A percentile compares a stretch with the other conserved stretches of the same genome.
Conservation (phyloP, 2,113 vertebrate species). For the Carettochelys insculpta region DNA sequence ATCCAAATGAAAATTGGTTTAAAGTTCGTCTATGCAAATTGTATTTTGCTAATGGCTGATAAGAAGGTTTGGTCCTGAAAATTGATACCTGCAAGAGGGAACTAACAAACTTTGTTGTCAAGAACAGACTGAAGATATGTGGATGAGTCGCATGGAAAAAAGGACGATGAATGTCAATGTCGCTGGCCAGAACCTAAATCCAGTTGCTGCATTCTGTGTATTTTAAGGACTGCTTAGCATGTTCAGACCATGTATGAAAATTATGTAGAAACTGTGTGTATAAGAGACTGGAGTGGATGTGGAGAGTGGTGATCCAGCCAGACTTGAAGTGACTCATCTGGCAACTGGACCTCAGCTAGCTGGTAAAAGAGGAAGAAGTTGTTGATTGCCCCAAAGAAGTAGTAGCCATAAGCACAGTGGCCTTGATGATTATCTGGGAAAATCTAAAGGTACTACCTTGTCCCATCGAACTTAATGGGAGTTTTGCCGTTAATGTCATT, state of each 20-base stretch:
- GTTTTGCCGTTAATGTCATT: not conserved
- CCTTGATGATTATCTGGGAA: constrained; percentile 17
- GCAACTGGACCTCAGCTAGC: not conserved
- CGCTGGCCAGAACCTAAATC: not conserved
- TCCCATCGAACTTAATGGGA: not conserved
- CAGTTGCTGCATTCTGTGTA: not conserved
- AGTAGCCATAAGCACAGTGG: not conserved
- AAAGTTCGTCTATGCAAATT: not conserved
- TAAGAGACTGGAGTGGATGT: not conserved
- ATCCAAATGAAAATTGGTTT: not conserved
- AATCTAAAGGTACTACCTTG: constrained; percentile 2
- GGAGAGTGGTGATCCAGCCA: not conserved
- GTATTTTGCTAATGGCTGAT: not conserved
- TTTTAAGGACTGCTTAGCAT: not conserved
- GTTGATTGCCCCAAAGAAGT: not conserved
- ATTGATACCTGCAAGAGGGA: not conserved
- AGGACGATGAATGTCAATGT: not conserved
- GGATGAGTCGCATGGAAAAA: not conserved
- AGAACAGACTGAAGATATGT: not conserved
- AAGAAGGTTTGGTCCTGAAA: not conserved
- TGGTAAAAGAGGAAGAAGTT: not conserved
- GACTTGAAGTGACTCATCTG: not conserved
- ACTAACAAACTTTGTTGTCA: not conserved
- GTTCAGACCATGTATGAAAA: no score
- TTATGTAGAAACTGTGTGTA: not conserved